These are phyloP conservation scores for Eidolon helvum DNA, from an alignment of 2,113 vertebrate genomes.

Conservation along the genomic window DNA sequence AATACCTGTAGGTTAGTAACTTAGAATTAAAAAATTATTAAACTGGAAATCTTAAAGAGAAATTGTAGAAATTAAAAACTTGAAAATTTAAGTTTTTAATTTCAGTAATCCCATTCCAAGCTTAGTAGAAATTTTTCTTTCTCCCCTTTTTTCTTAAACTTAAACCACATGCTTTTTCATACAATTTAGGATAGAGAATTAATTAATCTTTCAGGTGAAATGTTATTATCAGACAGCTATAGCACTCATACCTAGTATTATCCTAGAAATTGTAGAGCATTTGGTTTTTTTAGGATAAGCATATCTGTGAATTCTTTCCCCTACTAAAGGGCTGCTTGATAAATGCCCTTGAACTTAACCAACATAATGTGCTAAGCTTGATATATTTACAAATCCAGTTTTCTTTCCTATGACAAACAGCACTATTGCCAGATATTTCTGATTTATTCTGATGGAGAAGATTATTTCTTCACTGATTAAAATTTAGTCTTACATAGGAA, in stretches of 20 bases:
- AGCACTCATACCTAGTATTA: neutral
- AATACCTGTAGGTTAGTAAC: neutral
- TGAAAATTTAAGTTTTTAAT: slow-evolving; percentile 31
- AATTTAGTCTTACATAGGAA: slow-evolving; percentile 24
- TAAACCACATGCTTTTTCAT: neutral
- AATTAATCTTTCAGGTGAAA: neutral
- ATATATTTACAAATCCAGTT: neutral
- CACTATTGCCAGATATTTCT: neutral
- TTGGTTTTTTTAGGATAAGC: neutral
- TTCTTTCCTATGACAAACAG: neutral
- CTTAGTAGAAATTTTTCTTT: neutral
- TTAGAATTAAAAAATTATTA: neutral
- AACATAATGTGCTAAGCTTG: neutral
- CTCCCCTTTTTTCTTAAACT: neutral
- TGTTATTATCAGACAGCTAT: neutral
- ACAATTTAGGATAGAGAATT: neutral
- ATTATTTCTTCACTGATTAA: slow-evolving; percentile 12
- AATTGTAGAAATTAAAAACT: neutral
- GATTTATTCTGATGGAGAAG: slow-evolving; percentile 28
- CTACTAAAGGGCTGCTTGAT: neutral
- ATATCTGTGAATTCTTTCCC: neutral
- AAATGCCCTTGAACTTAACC: neutral
- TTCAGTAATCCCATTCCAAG: neutral
- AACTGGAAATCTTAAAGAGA: slow-evolving; percentile 12
- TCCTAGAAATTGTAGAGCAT: neutral